Conservation (phyloP, 2,797 vertebrate species). For the Bovichtus variegatus region DNA sequence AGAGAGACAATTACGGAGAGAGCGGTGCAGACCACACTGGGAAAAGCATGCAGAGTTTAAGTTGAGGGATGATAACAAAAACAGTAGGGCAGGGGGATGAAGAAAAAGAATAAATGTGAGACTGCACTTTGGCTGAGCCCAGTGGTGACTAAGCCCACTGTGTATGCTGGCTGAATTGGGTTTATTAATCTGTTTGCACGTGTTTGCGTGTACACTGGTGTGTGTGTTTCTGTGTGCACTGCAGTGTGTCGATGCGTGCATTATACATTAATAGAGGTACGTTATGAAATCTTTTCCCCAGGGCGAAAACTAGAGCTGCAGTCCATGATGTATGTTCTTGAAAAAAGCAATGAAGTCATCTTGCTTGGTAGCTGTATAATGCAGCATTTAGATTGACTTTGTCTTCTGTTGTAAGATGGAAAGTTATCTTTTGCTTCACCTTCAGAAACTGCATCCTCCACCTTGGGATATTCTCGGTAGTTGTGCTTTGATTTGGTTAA, state of each 20-base stretch:
- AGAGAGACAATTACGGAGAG: slow-evolving; percentile 28
- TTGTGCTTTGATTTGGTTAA: background rate
- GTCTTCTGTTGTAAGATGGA: background rate
- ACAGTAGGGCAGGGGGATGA: slow-evolving; percentile 45
- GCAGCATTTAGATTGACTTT: slow-evolving; percentile 12
- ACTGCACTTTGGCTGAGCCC: slow-evolving; percentile 19
- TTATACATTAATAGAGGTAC: slow-evolving; percentile 30
- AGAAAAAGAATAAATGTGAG: slow-evolving; percentile 39
- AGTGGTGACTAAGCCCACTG: slow-evolving; percentile 14
- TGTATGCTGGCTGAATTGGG: slow-evolving; percentile 12
- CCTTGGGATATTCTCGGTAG: background rate
- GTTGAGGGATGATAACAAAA: slow-evolving; percentile 55
- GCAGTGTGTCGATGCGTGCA: slow-evolving; percentile 8
- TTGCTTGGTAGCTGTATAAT: background rate
- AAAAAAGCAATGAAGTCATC: slow-evolving; percentile 40
- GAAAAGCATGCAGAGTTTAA: slow-evolving; percentile 47
- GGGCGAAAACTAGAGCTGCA: slow-evolving; percentile 21
- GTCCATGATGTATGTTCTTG: slow-evolving; percentile 19
- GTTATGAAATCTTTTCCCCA: slow-evolving; percentile 28
- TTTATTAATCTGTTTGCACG: slow-evolving; percentile 8
- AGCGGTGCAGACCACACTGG: slow-evolving; percentile 27
- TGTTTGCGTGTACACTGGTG: background rate
- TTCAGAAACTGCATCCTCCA: background rate
- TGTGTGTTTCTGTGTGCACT: slow-evolving; percentile 6
- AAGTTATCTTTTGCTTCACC: background rate